Conservation (phyloP, 2,113 vertebrate species). For the Eidolon helvum region DNA sequence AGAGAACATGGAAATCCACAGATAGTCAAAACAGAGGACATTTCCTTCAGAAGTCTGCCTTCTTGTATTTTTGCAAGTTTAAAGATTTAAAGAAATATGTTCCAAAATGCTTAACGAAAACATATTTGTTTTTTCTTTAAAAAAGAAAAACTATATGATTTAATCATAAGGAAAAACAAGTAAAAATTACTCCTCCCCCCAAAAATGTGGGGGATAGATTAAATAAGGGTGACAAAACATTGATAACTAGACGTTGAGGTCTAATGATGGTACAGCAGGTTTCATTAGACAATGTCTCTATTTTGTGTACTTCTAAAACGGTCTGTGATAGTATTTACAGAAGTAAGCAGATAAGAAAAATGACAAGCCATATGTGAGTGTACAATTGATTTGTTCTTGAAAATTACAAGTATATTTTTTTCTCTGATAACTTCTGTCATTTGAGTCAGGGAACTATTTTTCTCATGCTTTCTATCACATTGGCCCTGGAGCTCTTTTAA, state of each 20-base stretch:
- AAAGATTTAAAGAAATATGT: not conserved
- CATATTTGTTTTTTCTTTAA: not conserved
- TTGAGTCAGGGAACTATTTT: not conserved
- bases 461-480: not conserved
- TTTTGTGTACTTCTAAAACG: not conserved
- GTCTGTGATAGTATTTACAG: not conserved
- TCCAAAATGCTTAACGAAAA: not conserved
- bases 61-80: not conserved
- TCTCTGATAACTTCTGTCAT: not conserved
- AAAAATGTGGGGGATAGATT: not conserved
- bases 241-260: not conserved
- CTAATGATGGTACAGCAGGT: fast-evolving
- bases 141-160: not conserved
- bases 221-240: not conserved
- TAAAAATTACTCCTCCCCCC: not conserved
- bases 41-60: not conserved
- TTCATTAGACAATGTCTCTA: not conserved
- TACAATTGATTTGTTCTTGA: not conserved
- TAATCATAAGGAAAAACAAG: constrained; percentile 12
- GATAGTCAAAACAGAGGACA: not conserved
- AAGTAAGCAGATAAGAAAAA: not conserved
- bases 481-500: not conserved
- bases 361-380: not conserved
- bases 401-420: not conserved
- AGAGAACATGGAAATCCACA: constrained; percentile 38